Percentiles rank a stretch among this genome's conserved stretches.
Conservation (phyloP, 2,888 invertebrate genomes). For the Galerucella nymphaeae region DNA sequence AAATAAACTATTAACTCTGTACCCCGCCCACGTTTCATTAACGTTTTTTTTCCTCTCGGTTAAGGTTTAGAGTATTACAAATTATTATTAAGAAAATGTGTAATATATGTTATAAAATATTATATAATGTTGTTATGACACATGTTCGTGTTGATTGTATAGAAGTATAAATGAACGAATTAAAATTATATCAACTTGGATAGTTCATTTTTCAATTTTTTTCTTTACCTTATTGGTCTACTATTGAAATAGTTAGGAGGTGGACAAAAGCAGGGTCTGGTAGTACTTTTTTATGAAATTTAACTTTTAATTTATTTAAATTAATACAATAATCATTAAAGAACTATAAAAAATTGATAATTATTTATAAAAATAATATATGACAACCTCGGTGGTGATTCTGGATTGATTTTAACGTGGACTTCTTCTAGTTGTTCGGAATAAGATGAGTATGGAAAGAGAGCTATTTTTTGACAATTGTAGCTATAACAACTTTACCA, state of each 20-base stretch:
- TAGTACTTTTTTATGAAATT: no score
- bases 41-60: constrained; percentile 36
- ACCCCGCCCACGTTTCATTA: constrained; percentile 31
- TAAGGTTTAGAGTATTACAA: constrained; percentile 45
- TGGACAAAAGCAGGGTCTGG: no score
- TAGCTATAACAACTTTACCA: constrained; percentile 61
- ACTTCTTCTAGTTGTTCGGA: background rate
- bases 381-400: no score
- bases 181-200: constrained; percentile 26
- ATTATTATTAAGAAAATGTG: constrained; percentile 43
- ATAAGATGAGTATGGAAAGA: background rate
- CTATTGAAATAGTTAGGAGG: no score
- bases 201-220: no score
- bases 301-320: no score
- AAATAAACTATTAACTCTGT: constrained; percentile 30
- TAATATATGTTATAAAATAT: constrained; percentile 45
- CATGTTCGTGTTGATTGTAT: constrained; percentile 40
- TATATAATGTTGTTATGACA: constrained; percentile 46
- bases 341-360: no score
- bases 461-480: constrained; percentile 25
- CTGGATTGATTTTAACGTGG: no score
- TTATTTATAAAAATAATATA: no score
- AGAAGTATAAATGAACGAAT: constrained; percentile 33
- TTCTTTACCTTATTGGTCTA: no score
- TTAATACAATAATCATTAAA: no score